phyloP scores from a whole-genome alignment of 2,888 invertebrate genomes.

The Morpho deidamia region DNA sequence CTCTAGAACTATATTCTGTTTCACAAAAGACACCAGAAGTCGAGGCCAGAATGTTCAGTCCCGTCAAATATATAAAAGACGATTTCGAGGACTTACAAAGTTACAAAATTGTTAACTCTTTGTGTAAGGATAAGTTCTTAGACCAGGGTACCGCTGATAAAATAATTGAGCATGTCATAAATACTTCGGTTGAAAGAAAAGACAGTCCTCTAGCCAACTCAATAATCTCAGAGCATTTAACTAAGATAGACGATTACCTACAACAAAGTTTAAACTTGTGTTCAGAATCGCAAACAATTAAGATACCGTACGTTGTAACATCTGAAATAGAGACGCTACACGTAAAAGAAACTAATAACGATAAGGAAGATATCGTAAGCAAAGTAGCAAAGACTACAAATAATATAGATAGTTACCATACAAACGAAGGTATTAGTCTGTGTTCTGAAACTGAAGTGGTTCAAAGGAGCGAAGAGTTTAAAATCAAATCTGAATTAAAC shows the following conservation, averaged over 20 bases:
- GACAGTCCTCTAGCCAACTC: constrained; percentile 39
- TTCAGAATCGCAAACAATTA: constrained; percentile 35
- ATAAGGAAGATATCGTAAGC: not conserved
- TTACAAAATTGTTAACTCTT: constrained; percentile 67
- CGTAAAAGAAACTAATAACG: not conserved
- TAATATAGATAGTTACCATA: constrained; percentile 2
- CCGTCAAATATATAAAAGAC: constrained; percentile 47
- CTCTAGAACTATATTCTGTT: constrained; percentile 52
- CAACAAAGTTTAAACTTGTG: constrained; percentile 63
- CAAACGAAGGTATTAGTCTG: not conserved
- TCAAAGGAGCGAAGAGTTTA: constrained; percentile 20
- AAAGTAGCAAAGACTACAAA: not conserved
- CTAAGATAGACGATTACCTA: constrained; percentile 63
- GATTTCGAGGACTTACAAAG: constrained; percentile 47
- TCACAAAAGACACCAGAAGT: constrained; percentile 11
- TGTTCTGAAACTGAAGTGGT: not conserved
- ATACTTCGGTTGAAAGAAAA: constrained; percentile 21
- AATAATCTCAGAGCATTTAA: constrained; percentile 57
- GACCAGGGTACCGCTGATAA: constrained; percentile 1
- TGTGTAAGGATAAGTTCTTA: constrained; percentile 47
- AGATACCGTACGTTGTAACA: not conserved
- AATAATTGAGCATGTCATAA: constrained; percentile 1
- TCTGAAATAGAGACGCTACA: constrained; percentile 1
- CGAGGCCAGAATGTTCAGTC: constrained; percentile 31
- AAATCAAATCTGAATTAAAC: constrained; percentile 42